Conservation (phyloP, 2,113 vertebrate species). For the Sinocyclocheilus grahami region DNA sequence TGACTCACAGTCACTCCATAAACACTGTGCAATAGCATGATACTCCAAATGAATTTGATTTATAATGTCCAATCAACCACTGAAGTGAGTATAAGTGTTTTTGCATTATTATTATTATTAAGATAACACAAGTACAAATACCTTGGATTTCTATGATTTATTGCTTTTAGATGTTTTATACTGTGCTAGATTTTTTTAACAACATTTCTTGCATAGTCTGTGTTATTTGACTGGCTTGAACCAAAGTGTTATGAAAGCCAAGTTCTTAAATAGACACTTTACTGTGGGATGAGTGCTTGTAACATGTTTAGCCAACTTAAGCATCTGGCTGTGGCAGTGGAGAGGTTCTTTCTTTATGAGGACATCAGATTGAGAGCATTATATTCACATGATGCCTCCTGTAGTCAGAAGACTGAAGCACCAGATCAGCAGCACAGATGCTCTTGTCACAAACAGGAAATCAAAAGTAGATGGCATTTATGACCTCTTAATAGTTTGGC, state of each 20-base stretch:
- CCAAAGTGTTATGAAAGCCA: not conserved
- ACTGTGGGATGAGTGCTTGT: conserved; percentile 16
- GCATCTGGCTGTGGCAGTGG: conserved; percentile 39
- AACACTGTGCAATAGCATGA: conserved; percentile 20
- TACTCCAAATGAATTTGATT: not conserved
- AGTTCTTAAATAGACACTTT: not conserved
- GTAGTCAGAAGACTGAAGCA: conserved; percentile 1
- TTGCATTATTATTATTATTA: not conserved
- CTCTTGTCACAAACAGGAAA: not conserved
- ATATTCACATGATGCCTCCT: not conserved
- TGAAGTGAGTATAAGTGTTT: too few relatives aligned
- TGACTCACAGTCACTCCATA: not conserved
- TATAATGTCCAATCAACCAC: conserved; percentile 2
- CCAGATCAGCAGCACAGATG: not conserved
- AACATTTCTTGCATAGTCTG: not conserved
- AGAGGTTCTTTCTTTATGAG: conserved; percentile 4
- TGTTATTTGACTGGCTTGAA: conserved; percentile 15
- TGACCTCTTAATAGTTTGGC: not conserved
- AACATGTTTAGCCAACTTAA: conserved; percentile 46
- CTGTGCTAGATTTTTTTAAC: not conserved
- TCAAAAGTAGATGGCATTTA: not conserved
- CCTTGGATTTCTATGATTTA: not conserved
- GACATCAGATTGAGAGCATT: not conserved
- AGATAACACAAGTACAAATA: too few relatives aligned
- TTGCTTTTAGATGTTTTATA: conserved; percentile 4